Base-by-base conservation (phyloP, 2,888 invertebrate genomes). In the Drosophila mimica region DNA sequence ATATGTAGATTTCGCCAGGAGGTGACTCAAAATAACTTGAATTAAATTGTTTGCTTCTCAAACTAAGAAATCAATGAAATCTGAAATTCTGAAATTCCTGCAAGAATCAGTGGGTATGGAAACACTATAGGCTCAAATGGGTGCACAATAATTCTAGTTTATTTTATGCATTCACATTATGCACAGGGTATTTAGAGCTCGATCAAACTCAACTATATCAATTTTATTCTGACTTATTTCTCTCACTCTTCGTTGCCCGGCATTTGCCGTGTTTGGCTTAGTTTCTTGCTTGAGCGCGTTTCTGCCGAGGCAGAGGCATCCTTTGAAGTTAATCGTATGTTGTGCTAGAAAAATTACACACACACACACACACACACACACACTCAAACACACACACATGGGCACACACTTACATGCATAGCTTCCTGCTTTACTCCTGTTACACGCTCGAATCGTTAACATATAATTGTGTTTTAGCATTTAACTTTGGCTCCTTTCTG, bases 311-410 rank as follows among this genome's bases (percentile, higher is more conserved):
- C 89, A 88, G 25, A 86, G 86, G 86, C 83, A 81, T 79, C 89
- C 90, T 88, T 88, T 88, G 87, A 88, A 88, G 87, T 90, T 88
- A 90, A 88, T 90, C 85, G 85, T 78, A 80, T 82, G 82, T 79
- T 81, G 76, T 75, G 73, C 70, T 77, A 82, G 69, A 82, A 76
- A 81, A 82, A 73, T 76, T 67, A 69, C 60, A 78, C 68, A 74
- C 65, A 81, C 67, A 70, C 62, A 61, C 38, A 49, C 28, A 57
- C 43, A 65, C 57, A 74, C 65, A 72, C 64, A 81, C 64, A 74
- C 61, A 58, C 40, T 43, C 28, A 65, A 13, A 36, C 31, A 65
- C 54, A 78, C 68, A 73, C 63, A 81, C 67, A 72, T n/a, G 30
- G 40, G 36, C 60, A 57, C 43, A 43, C 28, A 51, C 54, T 52